Percentiles rank a stretch among this genome's conserved stretches.
Conservation (phyloP, 2,888 invertebrate species). For the Andrena minutula region DNA sequence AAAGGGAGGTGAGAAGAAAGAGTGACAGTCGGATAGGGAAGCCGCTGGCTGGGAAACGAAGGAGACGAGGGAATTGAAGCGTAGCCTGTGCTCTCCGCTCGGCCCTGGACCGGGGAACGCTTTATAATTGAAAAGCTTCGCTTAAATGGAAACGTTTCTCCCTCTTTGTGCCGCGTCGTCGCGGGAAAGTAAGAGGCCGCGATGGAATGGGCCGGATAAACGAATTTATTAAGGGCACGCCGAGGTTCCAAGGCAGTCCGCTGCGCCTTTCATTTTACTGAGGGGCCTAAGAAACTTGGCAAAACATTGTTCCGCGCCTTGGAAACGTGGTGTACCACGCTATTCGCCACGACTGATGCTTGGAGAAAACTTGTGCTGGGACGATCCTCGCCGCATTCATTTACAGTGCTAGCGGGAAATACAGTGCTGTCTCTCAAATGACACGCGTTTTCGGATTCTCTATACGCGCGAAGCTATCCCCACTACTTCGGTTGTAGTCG, state of each 20-base stretch:
- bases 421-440: no score
- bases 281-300: background rate
- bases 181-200: slow-evolving; percentile 71
- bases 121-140: slow-evolving; percentile 82
- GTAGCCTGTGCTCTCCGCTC: slow-evolving; percentile 41
- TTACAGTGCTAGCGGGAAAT: no score
- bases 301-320: background rate
- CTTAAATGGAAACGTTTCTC: slow-evolving; percentile 78
- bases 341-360: no score
- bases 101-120: slow-evolving; percentile 70
- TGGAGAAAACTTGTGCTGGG: no score
- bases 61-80: slow-evolving; percentile 71
- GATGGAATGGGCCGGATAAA: slow-evolving; percentile 68
- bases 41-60: slow-evolving; percentile 54
- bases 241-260: slow-evolving; percentile 48
- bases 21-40: slow-evolving; percentile 32
- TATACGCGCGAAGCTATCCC: no score
- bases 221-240: slow-evolving; percentile 77
- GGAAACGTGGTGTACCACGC: no score
- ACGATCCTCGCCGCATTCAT: no score
- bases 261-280: slow-evolving; percentile 50
- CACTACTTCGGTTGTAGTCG: no score
- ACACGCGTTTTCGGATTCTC: no score
- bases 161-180: slow-evolving; percentile 67
- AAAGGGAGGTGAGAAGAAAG: slow-evolving; percentile 36